These are phyloP conservation scores for Caenorhabditis japonica DNA, from an alignment of 2,888 invertebrate genomes.

Conservation along the genomic window DNA sequence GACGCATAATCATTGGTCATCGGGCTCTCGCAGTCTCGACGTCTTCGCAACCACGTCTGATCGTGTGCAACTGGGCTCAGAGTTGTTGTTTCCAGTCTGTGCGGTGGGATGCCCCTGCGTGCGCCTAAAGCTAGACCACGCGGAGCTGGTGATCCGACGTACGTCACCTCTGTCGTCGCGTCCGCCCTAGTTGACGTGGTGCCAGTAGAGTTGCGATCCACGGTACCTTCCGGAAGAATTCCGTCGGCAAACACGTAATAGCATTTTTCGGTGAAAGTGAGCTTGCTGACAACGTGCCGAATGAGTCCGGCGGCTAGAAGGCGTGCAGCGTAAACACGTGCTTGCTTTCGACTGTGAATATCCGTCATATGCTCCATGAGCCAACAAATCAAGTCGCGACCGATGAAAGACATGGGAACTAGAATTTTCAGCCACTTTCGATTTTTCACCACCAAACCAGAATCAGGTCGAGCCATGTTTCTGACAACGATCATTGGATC, in stretches of 20 bases:
- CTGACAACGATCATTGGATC: constrained; percentile 82
- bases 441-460: constrained; percentile 95
- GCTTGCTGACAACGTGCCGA: constrained; percentile 73
- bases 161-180: constrained; percentile 63
- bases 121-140: constrained; percentile 15
- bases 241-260: constrained; percentile 68
- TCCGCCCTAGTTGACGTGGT: constrained; percentile 48
- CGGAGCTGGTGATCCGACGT: constrained; percentile 63
- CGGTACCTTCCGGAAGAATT: constrained; percentile 1
- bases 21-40: constrained; percentile 65
- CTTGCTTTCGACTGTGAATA: constrained; percentile 65
- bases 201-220: constrained; percentile 46
- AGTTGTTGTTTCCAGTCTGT: constrained; percentile 54
- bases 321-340: constrained; percentile 60
- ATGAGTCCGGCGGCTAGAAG: constrained; percentile 70
- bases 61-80: constrained; percentile 57
- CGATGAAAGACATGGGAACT: constrained; percentile 98
- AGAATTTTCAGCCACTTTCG: constrained; percentile 99
- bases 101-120: constrained; percentile 27
- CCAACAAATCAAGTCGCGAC: constrained; percentile 78
- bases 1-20: constrained; percentile 73
- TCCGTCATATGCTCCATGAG: constrained; percentile 71
- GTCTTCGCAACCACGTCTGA: constrained; percentile 62
- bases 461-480: constrained; percentile 95
- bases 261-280: constrained; percentile 75